phyloP scores from a whole-genome alignment of 2,888 invertebrate genomes.

The Penaeus monodon region DNA sequence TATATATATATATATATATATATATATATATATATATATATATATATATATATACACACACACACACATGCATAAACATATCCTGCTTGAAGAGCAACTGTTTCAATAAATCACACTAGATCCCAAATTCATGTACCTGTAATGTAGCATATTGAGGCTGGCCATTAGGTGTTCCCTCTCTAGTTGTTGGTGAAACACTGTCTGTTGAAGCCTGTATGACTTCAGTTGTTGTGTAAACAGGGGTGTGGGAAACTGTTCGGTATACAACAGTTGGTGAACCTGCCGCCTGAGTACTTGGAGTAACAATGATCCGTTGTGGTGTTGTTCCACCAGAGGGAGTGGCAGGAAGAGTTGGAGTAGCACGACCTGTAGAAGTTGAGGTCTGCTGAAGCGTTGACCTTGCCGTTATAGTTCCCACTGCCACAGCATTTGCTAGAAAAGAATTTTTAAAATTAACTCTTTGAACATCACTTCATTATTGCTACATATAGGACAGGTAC shows the following conservation, averaged over 20 bases:
- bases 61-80: too few relatives aligned
- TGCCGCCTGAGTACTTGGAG: conserved; percentile 40
- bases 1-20: too few relatives aligned
- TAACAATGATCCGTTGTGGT: conserved; percentile 64
- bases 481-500: too few relatives aligned
- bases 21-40: too few relatives aligned
- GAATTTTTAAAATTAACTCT: too few relatives aligned
- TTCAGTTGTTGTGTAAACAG: conserved; percentile 42
- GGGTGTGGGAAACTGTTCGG: conserved; percentile 51
- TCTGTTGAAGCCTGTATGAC: conserved; percentile 46
- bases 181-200: conserved; percentile 12
- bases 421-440: conserved; percentile 45
- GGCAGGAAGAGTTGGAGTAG: conserved; percentile 38
- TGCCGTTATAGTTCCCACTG: conserved; percentile 44
- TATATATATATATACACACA: too few relatives aligned
- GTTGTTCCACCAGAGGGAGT: conserved; percentile 55
- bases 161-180: conserved; percentile 25
- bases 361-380: conserved; percentile 8
- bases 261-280: conserved; percentile 61
- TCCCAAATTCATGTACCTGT: conserved; percentile 32
- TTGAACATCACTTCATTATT: too few relatives aligned
- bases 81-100: too few relatives aligned
- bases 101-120: background rate
- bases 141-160: conserved; percentile 65
- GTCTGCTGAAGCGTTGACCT: conserved; percentile 28